Conservation (phyloP, 2,888 invertebrate genomes). For the Leptopterna dolabrata region DNA sequence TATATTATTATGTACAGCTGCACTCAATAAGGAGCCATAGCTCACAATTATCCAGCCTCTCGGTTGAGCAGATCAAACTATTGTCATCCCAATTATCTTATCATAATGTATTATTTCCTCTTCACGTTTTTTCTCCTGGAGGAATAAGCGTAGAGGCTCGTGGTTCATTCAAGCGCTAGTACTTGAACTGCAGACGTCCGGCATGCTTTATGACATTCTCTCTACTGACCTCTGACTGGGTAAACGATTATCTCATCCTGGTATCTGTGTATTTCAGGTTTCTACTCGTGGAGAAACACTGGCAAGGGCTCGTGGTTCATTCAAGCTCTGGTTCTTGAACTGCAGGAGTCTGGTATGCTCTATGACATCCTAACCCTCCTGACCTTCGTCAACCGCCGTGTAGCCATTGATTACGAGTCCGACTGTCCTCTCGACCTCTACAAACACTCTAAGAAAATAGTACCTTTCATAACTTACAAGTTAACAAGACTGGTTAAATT, state of each 20-base stretch:
- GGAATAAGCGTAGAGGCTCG: conserved; percentile 92
- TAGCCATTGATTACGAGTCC: conserved; percentile 92
- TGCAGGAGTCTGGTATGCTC: conserved; percentile 78
- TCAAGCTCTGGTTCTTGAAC: conserved; percentile 87
- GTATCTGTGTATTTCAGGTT: conserved; percentile 71
- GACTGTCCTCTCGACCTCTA: conserved; percentile 80
- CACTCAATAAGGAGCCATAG: too few species aligned
- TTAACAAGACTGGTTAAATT: conserved; percentile 85
- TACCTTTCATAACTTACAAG: conserved; percentile 92
- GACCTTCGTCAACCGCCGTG: conserved; percentile 86
- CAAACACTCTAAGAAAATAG: conserved; percentile 93
- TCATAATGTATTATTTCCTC: conserved; percentile 8
- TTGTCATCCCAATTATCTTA: too few species aligned
- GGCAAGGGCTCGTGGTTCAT: conserved; percentile 96
- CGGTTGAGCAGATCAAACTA: too few species aligned
- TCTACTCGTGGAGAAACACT: conserved; percentile 94
- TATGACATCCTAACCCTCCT: conserved; percentile 86
- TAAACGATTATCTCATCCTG: too few species aligned
- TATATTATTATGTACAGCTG: too few species aligned
- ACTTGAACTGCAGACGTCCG: conserved; percentile 80
- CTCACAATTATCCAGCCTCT: too few species aligned
- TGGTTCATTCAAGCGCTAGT: conserved; percentile 97
- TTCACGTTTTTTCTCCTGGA: conserved; percentile 95
- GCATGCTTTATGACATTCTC: conserved; percentile 83
- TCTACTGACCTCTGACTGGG: conserved; percentile 87